Base-by-base conservation (phyloP, 2,113 vertebrate genomes). In the Eonycteris spelaea region DNA sequence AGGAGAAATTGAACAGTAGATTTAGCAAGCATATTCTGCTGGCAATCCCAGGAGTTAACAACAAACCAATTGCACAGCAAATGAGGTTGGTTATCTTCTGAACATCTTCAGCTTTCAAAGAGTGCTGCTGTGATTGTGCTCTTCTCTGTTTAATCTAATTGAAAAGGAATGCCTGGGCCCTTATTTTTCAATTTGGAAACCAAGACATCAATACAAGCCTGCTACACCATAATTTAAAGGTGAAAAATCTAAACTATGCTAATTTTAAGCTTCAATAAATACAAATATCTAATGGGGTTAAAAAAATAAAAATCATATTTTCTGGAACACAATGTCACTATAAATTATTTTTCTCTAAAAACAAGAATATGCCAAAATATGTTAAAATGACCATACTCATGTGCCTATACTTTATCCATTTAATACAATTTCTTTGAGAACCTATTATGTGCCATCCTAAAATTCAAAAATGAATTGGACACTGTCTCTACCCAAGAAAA, bases 171-270 rank as follows among this genome's bases (percentile, higher is more conserved):
- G 28, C 51, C 33, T 83, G 43, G 33, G 78, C 19, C 71, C 18
- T 77, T 67, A 28, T 43, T 83, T 93, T 91, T 96, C 51, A 95
- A 33, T 91, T 85, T 85, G 63, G 21, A 59, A 21, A 67, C 33
- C 4, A 74, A 67, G 26, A 67, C 3, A 33, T 92, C 2, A 85
- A 87, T 68, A 57, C 90, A 88, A 92, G 4, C 7, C 33, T 82
- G 6, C 6, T 24, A 40, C 4, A 35, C 6, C 40, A 13, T 5
- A 84, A 70, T 7, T 30, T 53, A 67, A 71, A 24, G 28, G 21
- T 75, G 24, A 82, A 90, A 84, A 67, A 43, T 48, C 3, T 1
- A 70, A 79, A 16, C 73, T 28, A 48, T 51, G 7, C 5, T 77
- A 24, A 8, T 73, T 84, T 68, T 19, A 51, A 33, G 74, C 14